Percentiles rank a stretch among this genome's conserved stretches.
phyloP scores from a whole-genome alignment of 2,888 invertebrate species.

The Desoria tigrina region DNA sequence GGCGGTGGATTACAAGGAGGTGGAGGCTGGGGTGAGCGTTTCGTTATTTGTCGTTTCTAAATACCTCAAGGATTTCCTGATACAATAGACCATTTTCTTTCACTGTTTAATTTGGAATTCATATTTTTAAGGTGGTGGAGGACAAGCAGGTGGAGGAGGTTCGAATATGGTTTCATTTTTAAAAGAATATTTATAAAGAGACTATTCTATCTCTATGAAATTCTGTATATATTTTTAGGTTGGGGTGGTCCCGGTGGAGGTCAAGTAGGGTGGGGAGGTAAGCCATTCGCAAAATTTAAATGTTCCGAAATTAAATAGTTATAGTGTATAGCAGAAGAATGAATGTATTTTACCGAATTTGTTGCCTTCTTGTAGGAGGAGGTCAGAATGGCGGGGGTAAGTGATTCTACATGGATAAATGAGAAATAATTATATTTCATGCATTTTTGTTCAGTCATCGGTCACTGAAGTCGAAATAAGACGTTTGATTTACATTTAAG shows the following conservation, averaged over 20 bases:
- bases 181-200: background rate
- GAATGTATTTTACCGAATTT: background rate
- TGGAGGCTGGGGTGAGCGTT: slow-evolving; percentile 1
- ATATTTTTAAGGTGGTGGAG: background rate
- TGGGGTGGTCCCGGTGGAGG: slow-evolving; percentile 7
- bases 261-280: background rate
- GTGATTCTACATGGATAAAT: no score
- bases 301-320: background rate
- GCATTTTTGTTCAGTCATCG: no score
- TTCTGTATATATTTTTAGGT: background rate
- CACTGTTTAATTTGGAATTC: no score
- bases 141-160: background rate
- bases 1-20: slow-evolving; percentile 9
- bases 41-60: no score
- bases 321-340: background rate
- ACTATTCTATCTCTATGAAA: no score
- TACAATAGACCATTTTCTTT: no score
- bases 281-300: slow-evolving; percentile 3
- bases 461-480: no score
- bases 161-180: background rate
- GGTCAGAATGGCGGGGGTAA: background rate
- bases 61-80: no score
- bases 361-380: background rate
- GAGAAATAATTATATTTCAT: no score
- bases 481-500: no score